Evolutionary conservation across 2,113 vertebrate genomes (phyloP).

Genomic region (Hippocampus comes): DNA sequence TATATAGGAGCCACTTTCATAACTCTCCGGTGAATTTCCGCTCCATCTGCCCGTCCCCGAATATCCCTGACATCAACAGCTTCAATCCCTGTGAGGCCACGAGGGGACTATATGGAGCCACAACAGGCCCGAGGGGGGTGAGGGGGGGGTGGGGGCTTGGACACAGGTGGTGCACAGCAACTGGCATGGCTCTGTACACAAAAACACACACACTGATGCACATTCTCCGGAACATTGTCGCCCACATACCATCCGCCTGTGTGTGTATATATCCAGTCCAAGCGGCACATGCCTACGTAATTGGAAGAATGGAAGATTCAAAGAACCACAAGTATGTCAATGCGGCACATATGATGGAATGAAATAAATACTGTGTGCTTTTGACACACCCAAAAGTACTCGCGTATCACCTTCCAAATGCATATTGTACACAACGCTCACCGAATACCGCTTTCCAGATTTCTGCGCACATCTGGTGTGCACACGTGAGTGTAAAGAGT

Average conservation of each 20-base stretch:
- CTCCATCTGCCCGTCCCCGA: slow-evolving; percentile 18
- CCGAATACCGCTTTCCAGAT: slow-evolving; percentile 6
- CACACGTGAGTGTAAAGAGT: slow-evolving; percentile 37
- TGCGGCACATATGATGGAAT: not conserved
- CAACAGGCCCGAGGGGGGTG: slow-evolving; percentile 52
- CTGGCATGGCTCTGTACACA: slow-evolving; percentile 53
- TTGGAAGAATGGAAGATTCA: slow-evolving; percentile 21
- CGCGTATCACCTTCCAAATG: slow-evolving; percentile 16
- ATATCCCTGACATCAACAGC: slow-evolving; percentile 35
- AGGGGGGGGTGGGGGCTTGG: slow-evolving; percentile 39
- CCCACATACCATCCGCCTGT: slow-evolving; percentile 22
- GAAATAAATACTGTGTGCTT: not conserved
- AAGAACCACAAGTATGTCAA: slow-evolving; percentile 28
- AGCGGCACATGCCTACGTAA: slow-evolving; percentile 28
- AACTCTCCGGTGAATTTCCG: slow-evolving; percentile 25
- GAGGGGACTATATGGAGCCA: slow-evolving; percentile 56
- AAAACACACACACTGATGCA: slow-evolving; percentile 50
- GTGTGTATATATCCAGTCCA: slow-evolving; percentile 14
- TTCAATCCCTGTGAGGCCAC: slow-evolving; percentile 36
- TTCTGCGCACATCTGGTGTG: slow-evolving; percentile 41
- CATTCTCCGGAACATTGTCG: slow-evolving; percentile 26
- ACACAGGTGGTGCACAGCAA: slow-evolving; percentile 70
- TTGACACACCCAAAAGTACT: slow-evolving; percentile 13
- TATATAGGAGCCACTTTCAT: slow-evolving; percentile 4
- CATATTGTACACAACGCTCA: slow-evolving; percentile 23